Base-by-base conservation (phyloP, 1,140 invertebrate species). In the Drosophila yakuba region DNA sequence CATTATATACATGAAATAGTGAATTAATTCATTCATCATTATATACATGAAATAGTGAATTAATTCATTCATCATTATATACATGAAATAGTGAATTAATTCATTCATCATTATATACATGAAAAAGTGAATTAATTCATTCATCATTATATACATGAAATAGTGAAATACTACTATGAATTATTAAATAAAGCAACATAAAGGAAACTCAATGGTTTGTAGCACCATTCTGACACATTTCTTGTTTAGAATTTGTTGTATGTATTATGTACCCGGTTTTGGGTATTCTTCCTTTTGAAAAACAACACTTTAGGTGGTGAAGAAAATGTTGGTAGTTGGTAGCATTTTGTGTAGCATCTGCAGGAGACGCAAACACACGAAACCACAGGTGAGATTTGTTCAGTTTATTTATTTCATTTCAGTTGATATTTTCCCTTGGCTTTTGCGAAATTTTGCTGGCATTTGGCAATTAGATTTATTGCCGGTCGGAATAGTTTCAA, bases 381-480 rank as follows among this genome's bases (percentile, higher is more conserved):
- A 41, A 64, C 63, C 63, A 66, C 63, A 67, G 60, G 63, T 67
- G 60, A 51, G 63, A 66, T 51, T 66, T 51, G 36, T 4, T 51
- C 20, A 66, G 44, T 67, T 67, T 51, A 51, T 66, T 67, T 67
- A 66, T 41, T 51, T 50, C 63, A 64, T 67, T 66, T 66, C 12
- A 43, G 44, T 41, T 66, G 25, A 64, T 66, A 64, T 35, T 51
- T 32, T 67, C n/a, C 28, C 48, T 51, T 60, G 47, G 47, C n/a
- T 52, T 36, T 28, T 28, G 8, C 6, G 8, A 2, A 32, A 39
- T 66, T 36, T 36, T 14, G 7, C 35, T n/a, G 23, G 4, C 23
- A 23, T 47, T 63, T 66, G 35, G 23, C 43, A 63, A 61, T 54
- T 66, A 38, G 17, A 63, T 66, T 66, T 66, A 66, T 66, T 41